Evolutionary conservation across 2,888 invertebrate species (phyloP), one percentile per base, ranked within the genome.

Genomic region (Cheilosia soror): DNA sequence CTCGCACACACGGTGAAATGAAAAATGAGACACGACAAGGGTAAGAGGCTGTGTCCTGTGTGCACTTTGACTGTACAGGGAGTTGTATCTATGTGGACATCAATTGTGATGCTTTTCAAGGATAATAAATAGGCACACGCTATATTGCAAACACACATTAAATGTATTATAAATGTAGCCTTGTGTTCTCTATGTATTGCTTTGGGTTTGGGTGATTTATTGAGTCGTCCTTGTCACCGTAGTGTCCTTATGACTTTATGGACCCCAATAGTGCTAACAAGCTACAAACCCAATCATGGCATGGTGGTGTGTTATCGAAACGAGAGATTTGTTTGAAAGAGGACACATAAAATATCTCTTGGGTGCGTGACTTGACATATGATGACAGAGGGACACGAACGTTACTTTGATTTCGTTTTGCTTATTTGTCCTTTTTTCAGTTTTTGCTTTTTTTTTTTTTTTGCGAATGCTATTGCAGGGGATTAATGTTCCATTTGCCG

Each of bases 81-180:
- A 20, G 20, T 77, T 65, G 31, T 62, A 62, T 62, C 20, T 60
- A 40, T 57, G 31, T 27, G 68, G 75, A 47, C 68, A 83, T 83
- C 44, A 78, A 78, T 68, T 68, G 79, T 84, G 75, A 84, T 80
- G 75, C 80, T 42, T 80, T 27, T 60, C 65, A 75, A 76, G 69
- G 84, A 84, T 84, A 84, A 84, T 80, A 84, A 84, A 84, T 80
- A 66, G 84, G 84, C 84, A 84, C 84, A 84, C 84, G 84, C 66
- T 84, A 71, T 66, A 69, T 75, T 71, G 84, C 75, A 80, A 84
- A 84, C 71, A 84, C 75, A 84, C 80, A 84, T 84, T 84, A 80
- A 84, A 84, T 80, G 65, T 76, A 80, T 84, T 73, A 80, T 80
- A 71, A 84, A 80, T 76, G 58, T 84, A 53, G 79, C 69, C 66